These are phyloP conservation scores for Pseudocheirus occidentalis DNA, from an alignment of 2,797 vertebrate species.

Conservation along the genomic window DNA sequence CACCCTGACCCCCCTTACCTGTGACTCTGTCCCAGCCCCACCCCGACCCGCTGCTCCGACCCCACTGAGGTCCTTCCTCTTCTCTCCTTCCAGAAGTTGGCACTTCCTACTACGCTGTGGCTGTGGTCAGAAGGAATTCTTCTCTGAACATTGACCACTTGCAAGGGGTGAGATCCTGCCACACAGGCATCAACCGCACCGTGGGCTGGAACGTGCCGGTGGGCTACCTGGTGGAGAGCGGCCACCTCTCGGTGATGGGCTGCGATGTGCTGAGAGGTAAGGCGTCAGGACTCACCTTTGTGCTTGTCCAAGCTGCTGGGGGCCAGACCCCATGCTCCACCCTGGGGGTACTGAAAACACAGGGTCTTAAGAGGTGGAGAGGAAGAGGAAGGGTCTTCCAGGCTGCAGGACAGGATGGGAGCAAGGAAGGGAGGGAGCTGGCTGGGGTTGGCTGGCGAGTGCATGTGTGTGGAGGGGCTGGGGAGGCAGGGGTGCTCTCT, in stretches of 20 bases:
- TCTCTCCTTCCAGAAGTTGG: slow-evolving; percentile 79
- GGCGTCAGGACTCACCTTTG: background rate
- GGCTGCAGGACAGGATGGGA: no score
- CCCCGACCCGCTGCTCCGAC: no score
- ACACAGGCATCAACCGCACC: slow-evolving; percentile 92
- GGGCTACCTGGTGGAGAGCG: slow-evolving; percentile 91
- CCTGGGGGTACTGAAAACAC: no score
- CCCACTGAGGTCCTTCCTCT: background rate
- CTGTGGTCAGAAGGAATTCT: slow-evolving; percentile 88
- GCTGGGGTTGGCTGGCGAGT: no score
- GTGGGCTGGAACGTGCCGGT: slow-evolving; percentile 95
- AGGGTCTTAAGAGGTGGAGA: no score
- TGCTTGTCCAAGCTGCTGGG: no score
- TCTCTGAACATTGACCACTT: slow-evolving; percentile 89
- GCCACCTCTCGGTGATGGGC: slow-evolving; percentile 91
- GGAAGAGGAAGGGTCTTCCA: no score
- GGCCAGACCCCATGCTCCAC: no score
- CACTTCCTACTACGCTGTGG: slow-evolving; percentile 92
- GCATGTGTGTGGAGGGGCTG: no score
- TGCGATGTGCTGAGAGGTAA: slow-evolving; percentile 90
- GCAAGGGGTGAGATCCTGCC: slow-evolving; percentile 89
- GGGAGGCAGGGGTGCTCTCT: no score
- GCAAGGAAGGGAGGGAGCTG: no score
- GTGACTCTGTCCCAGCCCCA: background rate
- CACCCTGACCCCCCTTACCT: background rate